A percentile compares a stretch with the other conserved stretches of the same genome.
Evolutionary conservation across 2,113 vertebrate genomes (phyloP).

Genomic region (Nothoprocta pentlandii): DNA sequence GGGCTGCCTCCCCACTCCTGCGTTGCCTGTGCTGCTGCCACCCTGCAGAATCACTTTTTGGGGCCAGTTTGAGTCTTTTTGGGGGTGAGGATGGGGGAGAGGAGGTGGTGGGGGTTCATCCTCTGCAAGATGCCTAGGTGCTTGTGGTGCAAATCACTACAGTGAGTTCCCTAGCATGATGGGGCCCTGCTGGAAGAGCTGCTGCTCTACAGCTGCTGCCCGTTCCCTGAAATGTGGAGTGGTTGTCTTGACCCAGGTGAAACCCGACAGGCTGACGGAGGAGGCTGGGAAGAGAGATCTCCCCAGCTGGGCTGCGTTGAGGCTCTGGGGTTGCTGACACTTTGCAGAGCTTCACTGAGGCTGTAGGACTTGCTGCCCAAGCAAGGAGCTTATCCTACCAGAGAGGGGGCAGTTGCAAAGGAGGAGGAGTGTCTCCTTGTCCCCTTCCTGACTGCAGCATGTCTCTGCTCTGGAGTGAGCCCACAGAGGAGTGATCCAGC

Average conservation of each 20-base stretch:
- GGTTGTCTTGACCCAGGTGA: neutral
- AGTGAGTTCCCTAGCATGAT: neutral
- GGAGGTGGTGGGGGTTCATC: neutral
- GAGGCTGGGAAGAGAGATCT: accelerated
- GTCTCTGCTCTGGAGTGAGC: neutral
- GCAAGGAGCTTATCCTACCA: too few relatives aligned
- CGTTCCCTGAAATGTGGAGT: neutral
- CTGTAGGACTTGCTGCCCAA: neutral
- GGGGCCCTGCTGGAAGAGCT: neutral
- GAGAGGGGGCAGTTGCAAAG: neutral
- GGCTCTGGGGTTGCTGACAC: neutral
- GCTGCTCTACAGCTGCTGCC: neutral
- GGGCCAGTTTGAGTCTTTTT: neutral
- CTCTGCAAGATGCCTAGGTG: accelerated
- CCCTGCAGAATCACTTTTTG: neutral
- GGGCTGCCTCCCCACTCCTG: neutral
- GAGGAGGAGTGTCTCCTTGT: neutral
- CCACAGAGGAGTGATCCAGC: accelerated
- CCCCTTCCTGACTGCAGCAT: too few relatives aligned
- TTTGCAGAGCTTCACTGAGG: neutral
- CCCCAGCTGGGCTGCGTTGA: accelerated
- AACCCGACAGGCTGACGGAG: neutral
- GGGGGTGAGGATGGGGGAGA: neutral
- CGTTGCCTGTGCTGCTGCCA: neutral
- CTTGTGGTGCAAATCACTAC: accelerated